Conservation (phyloP, 2,888 invertebrate species). For the Frankliniella intonsa region DNA sequence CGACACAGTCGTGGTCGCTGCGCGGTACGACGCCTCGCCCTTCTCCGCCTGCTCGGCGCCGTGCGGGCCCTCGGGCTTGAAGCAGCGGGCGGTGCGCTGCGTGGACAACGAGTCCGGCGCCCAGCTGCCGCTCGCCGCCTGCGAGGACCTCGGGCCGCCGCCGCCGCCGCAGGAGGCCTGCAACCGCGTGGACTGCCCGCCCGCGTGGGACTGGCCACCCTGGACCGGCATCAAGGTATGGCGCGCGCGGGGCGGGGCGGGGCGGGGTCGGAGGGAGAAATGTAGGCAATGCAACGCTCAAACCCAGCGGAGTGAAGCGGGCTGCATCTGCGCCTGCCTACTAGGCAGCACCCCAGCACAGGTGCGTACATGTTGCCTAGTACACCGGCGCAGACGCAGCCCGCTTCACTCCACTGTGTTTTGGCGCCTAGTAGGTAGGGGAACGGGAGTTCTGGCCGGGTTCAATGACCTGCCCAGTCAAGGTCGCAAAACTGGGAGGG, state of each 20-base stretch:
- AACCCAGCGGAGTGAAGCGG: too few species aligned
- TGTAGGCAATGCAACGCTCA: too few species aligned
- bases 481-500: too few species aligned
- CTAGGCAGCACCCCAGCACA: too few species aligned
- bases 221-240: constrained; percentile 4
- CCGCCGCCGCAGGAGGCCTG: neutral
- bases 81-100: constrained; percentile 1
- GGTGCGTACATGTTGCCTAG: too few species aligned
- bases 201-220: neutral
- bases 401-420: too few species aligned
- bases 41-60: neutral
- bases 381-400: too few species aligned
- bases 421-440: too few species aligned
- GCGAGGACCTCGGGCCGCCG: constrained; percentile 19
- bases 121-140: neutral
- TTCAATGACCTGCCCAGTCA: too few species aligned
- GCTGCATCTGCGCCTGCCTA: too few species aligned
- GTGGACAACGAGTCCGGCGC: constrained; percentile 5
- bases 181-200: constrained; percentile 9
- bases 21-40: constrained; percentile 14
- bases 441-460: too few species aligned
- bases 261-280: neutral
- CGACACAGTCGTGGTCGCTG: neutral
- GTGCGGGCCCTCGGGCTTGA: neutral
- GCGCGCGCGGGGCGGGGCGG: neutral